Evolutionary conservation across 2,888 invertebrate genomes (phyloP).

Genomic region (Platycheirus albimanus): DNA sequence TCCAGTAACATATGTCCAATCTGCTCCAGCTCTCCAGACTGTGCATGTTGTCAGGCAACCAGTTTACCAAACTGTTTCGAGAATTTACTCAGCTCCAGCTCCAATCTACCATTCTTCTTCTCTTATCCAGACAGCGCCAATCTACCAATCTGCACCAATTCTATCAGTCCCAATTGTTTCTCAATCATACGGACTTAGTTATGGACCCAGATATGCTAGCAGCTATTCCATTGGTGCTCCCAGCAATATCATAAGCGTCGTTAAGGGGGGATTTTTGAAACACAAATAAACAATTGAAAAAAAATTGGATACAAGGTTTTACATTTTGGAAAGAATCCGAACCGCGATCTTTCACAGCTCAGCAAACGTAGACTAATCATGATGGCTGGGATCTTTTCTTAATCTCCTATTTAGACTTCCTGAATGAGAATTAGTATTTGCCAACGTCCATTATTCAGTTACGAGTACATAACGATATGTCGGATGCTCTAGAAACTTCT

Average conservation of each 20-base stretch:
- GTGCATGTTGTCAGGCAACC: neutral
- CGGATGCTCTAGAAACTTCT: too few species aligned
- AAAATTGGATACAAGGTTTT: neutral
- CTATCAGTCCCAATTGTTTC: neutral
- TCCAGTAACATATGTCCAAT: neutral
- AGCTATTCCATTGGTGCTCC: conserved; percentile 4
- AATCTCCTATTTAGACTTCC: too few species aligned
- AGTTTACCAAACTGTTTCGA: conserved; percentile 9
- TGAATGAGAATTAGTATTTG: too few species aligned
- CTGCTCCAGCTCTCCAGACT: conserved; percentile 1
- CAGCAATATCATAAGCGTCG: neutral
- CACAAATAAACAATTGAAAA: neutral
- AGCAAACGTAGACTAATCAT: too few species aligned
- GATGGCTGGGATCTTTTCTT: too few species aligned
- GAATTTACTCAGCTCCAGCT: conserved; percentile 24
- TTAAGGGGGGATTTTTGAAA: neutral
- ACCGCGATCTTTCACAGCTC: too few species aligned
- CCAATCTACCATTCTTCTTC: conserved; percentile 8
- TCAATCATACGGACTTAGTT: neutral
- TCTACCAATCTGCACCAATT: conserved; percentile 3
- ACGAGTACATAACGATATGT: too few species aligned
- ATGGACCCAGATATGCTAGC: conserved; percentile 15
- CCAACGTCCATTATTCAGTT: too few species aligned
- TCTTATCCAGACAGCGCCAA: conserved; percentile 4
- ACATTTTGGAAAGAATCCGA: neutral